Evolutionary conservation across 1,140 invertebrate species (phyloP), one percentile per base, ranked within the genome.

Genomic region (Trichoplusia ni): DNA sequence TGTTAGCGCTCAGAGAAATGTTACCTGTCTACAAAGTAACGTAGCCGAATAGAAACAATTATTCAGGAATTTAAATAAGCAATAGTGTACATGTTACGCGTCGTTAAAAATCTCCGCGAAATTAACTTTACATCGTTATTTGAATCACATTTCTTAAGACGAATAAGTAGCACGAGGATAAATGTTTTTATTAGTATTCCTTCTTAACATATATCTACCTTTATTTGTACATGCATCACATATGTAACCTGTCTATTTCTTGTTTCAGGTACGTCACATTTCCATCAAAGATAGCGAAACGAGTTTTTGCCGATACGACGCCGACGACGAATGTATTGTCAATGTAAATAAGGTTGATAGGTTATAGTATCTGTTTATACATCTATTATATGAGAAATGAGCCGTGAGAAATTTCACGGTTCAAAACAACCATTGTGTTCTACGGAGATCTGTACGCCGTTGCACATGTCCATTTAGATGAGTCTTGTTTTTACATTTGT

Each of bases 381-480:
- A 71, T 62, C 38, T 68, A 69, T 69, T 76, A 73, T 64, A 75
- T 75, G 71, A 69, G 73, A 75, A 77, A 60, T 61, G 67, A 69
- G 51, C 46, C 75, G 71, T 80, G 77, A 13, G 77, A 80, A 67
- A 6, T 27, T 37, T 61, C 53, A 61, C 67, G 53, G 38, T 67
- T 66, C 47, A 60, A 58, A 72, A 72, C 69, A 68, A 72, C 72
- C 59, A 64, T 67, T 64, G 49, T 69, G 47, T 44, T 27, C n/a
- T 25, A 14, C 46, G 29, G 16, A 31, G 21, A 40, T 56, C 33
- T 29, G 29, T 31, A 13, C 54, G 7, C 7, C 9, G 37, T 31
- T 58, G 38, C 38, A 58, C 9, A n/a, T 25, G 31, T 31, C n/a
- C 19, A 13, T 4, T 16, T 56, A 56, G 51, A n/a, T 14, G 35